A percentile compares a stretch with the other conserved stretches of the same genome.
Conservation (phyloP, 2,888 invertebrate genomes). For the Erebia palarica region DNA sequence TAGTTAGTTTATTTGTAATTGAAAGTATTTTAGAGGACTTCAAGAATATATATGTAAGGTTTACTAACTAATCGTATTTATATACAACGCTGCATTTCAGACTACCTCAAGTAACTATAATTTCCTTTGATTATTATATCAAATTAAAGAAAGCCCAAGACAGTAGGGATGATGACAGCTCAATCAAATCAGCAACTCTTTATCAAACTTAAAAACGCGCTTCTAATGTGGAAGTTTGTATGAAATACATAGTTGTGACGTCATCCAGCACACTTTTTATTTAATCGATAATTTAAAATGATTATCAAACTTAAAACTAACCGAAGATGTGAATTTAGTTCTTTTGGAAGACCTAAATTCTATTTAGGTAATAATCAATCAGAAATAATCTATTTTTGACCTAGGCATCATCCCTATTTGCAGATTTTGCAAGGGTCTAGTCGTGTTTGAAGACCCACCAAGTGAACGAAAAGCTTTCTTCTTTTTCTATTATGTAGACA, state of each 20-base stretch:
- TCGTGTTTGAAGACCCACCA: neutral
- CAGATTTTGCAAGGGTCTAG: neutral
- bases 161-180: neutral
- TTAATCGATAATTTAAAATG: too few relatives aligned
- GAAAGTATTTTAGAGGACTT: conserved; percentile 13
- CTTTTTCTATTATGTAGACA: neutral
- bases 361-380: too few relatives aligned
- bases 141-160: neutral
- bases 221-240: too few relatives aligned
- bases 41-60: conserved; percentile 13
- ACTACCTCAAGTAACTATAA: conserved; percentile 38
- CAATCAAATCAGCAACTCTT: neutral
- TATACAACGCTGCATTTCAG: conserved; percentile 35
- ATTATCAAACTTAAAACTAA: too few relatives aligned
- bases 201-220: too few relatives aligned
- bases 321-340: too few relatives aligned
- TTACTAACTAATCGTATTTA: conserved; percentile 17
- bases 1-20: conserved; percentile 14
- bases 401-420: neutral
- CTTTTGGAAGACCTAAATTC: too few relatives aligned
- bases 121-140: conserved; percentile 3
- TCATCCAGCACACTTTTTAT: too few relatives aligned
- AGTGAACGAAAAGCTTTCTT: neutral
- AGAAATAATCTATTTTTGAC: too few relatives aligned
- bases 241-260: neutral